phyloP scores from a whole-genome alignment of 2,797 vertebrate species.

The Eulemur rubriventer region DNA sequence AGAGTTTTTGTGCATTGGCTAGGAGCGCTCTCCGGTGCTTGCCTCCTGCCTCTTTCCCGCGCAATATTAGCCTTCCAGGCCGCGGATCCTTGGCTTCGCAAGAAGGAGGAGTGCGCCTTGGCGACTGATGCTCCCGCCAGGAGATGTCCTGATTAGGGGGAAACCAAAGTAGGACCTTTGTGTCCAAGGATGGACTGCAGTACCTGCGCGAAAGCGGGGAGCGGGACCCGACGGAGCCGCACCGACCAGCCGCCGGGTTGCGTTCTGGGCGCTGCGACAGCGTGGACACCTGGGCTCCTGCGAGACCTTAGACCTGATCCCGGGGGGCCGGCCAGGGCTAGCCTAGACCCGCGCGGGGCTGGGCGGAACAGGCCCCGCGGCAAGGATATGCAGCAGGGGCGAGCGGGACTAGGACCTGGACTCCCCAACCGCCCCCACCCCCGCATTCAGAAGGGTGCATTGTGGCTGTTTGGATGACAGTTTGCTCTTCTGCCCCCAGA shows the following conservation, averaged over 20 bases:
- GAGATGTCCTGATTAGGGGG: not conserved
- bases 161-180: not conserved
- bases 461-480: too few species aligned
- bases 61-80: accelerated
- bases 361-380: not conserved
- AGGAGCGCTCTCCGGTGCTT: accelerated
- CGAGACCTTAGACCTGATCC: not conserved
- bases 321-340: accelerated
- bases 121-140: not conserved
- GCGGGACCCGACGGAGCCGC: not conserved
- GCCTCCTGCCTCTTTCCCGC: accelerated
- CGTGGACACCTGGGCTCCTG: not conserved
- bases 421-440: too few species aligned
- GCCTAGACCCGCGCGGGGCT: accelerated
- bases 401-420: not conserved
- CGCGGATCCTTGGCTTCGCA: accelerated
- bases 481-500: not conserved
- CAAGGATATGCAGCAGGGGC: accelerated
- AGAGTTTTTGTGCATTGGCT: not conserved
- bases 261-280: not conserved
- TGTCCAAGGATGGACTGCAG: not conserved
- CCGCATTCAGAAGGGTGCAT: accelerated
- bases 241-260: accelerated
- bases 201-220: not conserved
- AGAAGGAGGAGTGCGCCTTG: not conserved